Evolutionary conservation across 2,888 invertebrate genomes (phyloP), one percentile per base, ranked within the genome.

Genomic region (Bembecia ichneumoniformis): DNA sequence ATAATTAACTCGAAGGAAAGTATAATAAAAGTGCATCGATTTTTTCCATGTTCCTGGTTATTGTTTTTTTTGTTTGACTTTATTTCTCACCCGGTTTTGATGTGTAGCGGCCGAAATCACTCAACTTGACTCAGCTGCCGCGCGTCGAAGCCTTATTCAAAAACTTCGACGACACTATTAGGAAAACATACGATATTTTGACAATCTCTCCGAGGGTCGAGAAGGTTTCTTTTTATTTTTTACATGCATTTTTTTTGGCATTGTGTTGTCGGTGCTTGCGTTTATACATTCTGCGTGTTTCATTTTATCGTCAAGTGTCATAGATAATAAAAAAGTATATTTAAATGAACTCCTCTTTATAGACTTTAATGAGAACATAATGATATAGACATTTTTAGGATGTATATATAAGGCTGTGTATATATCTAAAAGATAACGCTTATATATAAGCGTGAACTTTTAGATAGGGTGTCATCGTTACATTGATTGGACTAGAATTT

Each of bases 61-160:
- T n/a, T n/a, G n/a, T 28, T 28, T 28, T 28, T 28, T 28, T 28
- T 40, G 40, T 40, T 35, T 40, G 7, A 40, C 40, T 13, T 13
- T 3, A n/a, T 13, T 10, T 36, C 36, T 36, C 36, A 36, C 13
- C 13, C 4, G 72, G 71, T 71, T 71, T 58, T 67, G 75, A 76
- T 71, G 61, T 63, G 68, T 77, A 86, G 82, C 75, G 88, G 65
- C 88, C 88, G 73, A 82, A 82, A 60, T 87, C 87, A 58, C 80
- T 88, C 63, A 88, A 87, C 73, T 61, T 88, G 51, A 80, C 82
- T 5, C 88, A 87, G 71, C 74, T 87, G 65, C 80, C 83, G 17
- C 74, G 82, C 9, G 82, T 86, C 48, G 82, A 82, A 54, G 87
- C 84, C 1, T 58, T 86, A 45, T 87, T 87, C 68, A 66, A 79